These are phyloP conservation scores for Caranx melampygus DNA, from an alignment of 2,113 vertebrate genomes.

Conservation along the genomic window DNA sequence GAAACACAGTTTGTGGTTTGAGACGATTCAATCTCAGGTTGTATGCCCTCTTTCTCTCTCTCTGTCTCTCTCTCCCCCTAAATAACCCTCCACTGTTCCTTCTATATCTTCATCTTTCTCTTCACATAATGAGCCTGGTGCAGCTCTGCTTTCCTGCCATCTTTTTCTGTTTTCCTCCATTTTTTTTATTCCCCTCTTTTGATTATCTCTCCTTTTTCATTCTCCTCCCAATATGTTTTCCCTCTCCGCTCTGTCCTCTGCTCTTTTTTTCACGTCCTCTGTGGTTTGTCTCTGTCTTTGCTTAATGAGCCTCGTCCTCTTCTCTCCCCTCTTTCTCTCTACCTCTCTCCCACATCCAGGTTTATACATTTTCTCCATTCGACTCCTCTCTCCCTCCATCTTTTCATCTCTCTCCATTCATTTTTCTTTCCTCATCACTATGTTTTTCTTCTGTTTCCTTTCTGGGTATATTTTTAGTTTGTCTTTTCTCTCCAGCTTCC, in stretches of 20 bases:
- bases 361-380: not conserved
- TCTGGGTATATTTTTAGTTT: not conserved
- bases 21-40: not conserved
- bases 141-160: no score
- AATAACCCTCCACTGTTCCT: not conserved
- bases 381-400: not conserved
- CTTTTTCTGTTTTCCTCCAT: not conserved
- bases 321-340: not conserved
- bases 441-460: not conserved
- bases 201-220: not conserved
- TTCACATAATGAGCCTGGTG: not conserved
- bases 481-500: not conserved
- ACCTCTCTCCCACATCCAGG: not conserved
- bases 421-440: not conserved
- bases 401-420: not conserved
- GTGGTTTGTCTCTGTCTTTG: conserved; percentile 9
- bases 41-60: no score
- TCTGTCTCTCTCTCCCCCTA: not conserved
- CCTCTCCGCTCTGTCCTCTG: not conserved
- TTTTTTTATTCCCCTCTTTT: not conserved
- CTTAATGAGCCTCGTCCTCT: conserved; percentile 10
- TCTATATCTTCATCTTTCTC: not conserved
- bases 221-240: not conserved
- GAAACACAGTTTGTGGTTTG: not conserved
- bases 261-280: not conserved